Percentiles rank a stretch among this genome's conserved stretches.
Conservation (phyloP, 2,888 invertebrate species). For the Podabrus alpinus region DNA sequence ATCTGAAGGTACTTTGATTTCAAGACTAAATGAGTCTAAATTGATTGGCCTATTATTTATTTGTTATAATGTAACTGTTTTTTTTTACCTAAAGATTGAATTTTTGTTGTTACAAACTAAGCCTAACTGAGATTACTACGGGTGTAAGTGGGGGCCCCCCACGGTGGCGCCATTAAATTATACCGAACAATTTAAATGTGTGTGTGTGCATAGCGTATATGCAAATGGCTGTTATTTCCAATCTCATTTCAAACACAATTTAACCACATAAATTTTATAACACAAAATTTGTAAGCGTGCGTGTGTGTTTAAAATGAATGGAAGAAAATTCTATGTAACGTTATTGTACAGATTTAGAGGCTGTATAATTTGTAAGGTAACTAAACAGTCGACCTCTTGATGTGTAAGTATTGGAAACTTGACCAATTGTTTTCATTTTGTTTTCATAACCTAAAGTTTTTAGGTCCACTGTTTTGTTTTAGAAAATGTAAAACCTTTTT, state of each 20-base stretch:
- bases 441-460: not conserved
- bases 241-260: conserved; percentile 45
- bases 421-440: not conserved
- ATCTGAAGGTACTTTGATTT: not conserved
- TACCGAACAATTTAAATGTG: conserved; percentile 11
- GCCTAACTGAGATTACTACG: not conserved
- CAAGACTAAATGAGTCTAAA: not conserved
- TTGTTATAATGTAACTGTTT: not conserved
- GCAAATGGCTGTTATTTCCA: conserved; percentile 27
- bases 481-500: not conserved
- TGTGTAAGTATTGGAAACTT: not conserved
- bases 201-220: conserved; percentile 10
- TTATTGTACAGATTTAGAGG: conserved; percentile 43
- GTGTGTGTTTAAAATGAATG: conserved; percentile 35
- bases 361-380: conserved; percentile 47
- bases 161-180: not conserved
- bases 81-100: not conserved
- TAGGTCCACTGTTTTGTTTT: conserved; percentile 10
- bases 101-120: not conserved
- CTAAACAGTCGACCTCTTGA: not conserved
- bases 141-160: not conserved
- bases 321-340: conserved; percentile 35
- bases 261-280: conserved; percentile 47
- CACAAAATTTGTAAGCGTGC: conserved; percentile 39
- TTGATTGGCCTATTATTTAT: not conserved